Evolutionary conservation across 2,113 vertebrate species (phyloP), one percentile per base, ranked within the genome.

Genomic region (Tychaedon coryphoeus): DNA sequence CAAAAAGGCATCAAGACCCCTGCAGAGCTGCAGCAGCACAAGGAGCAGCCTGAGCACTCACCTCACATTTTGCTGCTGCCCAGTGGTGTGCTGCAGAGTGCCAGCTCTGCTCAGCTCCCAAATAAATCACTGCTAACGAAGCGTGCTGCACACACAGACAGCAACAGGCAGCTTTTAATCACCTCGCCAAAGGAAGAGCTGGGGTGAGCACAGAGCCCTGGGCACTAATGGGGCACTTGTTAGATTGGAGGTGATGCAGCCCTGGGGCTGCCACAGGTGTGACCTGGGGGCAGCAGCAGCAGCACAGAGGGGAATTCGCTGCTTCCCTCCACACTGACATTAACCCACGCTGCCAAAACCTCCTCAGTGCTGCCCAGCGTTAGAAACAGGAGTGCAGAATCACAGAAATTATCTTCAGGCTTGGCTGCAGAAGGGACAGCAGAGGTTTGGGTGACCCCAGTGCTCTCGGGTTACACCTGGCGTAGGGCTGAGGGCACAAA

Each of bases 91-190:
- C 96, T 92, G 58, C 85, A 34, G 72, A 19, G 92, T 84, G 96
- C 96, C 97, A 95, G 10, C 76, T 90, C 91, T 33, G 72, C 92
- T 95, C 76, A 95, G 93, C 86, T 93, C 90, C 88, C 69, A 75
- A 86, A 97, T 98, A 95, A 97, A 98, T 98, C 97, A 97, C 93
- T 33, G 97, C 79, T 97, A 98, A 98, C 92, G 97, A 96, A 97
- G 97, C 96, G 71, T 96, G 95, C 64, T 65, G 91, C 93, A 78
- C 88, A 81, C 10, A 53, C 89, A 96, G 95, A 93, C 92, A 94
- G 94, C 93, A 95, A 95, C 96, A 95, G 96, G 95, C 95, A 75
- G 47, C 93, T 86, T 96, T 77, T 88, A 96, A 97, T 96, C 96
- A 88, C 93, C 92, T 91, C 40, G 73, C 86, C 96, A 34, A 45